Conservation (phyloP, 2,888 invertebrate species). For the Xylota sylvarum region DNA sequence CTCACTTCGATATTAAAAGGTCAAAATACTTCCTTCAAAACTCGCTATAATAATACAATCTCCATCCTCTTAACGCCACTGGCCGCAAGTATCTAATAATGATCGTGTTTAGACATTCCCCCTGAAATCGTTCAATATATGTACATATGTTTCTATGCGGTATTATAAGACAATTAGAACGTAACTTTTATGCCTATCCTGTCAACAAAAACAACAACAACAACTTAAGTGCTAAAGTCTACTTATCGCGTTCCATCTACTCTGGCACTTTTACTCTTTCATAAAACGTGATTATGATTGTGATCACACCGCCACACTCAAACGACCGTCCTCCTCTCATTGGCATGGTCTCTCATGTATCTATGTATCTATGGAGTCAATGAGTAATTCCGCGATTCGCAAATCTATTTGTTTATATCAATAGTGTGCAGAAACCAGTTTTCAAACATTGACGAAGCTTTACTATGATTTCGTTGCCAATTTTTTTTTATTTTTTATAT, state of each 20-base stretch:
- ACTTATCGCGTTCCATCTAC: slow-evolving; percentile 67
- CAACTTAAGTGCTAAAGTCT: slow-evolving; percentile 43
- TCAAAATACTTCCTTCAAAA: slow-evolving; percentile 40
- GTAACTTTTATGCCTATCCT: slow-evolving; percentile 29
- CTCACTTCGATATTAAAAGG: slow-evolving; percentile 28
- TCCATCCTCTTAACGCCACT: slow-evolving; percentile 36
- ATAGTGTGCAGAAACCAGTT: slow-evolving; percentile 44
- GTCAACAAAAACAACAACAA: slow-evolving; percentile 29
- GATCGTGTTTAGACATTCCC: slow-evolving; percentile 52
- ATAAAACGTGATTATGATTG: slow-evolving; percentile 70
- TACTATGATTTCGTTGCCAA: slow-evolving; percentile 30
- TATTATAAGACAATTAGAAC: slow-evolving; percentile 51
- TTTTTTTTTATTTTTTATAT: slow-evolving; percentile 17
- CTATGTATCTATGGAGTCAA: slow-evolving; percentile 33
- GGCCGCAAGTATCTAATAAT: slow-evolving; percentile 31
- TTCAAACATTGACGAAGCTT: slow-evolving; percentile 42
- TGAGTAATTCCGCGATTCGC: slow-evolving; percentile 52
- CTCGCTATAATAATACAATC: slow-evolving; percentile 19
- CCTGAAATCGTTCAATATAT: slow-evolving; percentile 24
- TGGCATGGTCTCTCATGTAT: slow-evolving; percentile 1
- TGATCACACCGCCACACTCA: slow-evolving; percentile 49
- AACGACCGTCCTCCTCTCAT: not conserved
- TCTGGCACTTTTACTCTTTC: slow-evolving; percentile 72
- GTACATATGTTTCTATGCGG: no score
- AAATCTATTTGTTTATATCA: slow-evolving; percentile 67